phyloP scores from a whole-genome alignment of 2,888 invertebrate species.

The Drosophila pegasa region DNA sequence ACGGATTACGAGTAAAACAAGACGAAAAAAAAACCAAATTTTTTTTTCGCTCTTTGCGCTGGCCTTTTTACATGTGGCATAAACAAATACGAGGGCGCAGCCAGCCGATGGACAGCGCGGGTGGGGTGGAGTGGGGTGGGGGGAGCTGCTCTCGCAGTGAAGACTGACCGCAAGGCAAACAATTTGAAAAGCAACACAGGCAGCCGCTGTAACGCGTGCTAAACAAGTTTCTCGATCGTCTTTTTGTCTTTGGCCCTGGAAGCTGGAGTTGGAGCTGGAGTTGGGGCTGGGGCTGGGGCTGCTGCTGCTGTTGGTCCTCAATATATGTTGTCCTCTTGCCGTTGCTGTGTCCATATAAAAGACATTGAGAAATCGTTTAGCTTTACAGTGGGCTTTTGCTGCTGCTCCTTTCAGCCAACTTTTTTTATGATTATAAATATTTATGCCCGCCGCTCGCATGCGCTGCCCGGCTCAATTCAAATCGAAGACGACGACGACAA shows the following conservation, averaged over 20 bases:
- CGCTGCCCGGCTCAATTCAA: slow-evolving; percentile 57
- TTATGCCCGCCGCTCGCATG: slow-evolving; percentile 63
- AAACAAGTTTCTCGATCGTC: slow-evolving; percentile 79
- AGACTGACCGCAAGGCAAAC: slow-evolving; percentile 74
- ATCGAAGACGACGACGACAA: slow-evolving; percentile 52
- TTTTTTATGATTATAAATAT: slow-evolving; percentile 80
- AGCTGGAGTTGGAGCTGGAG: neutral
- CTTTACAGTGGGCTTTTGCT: slow-evolving; percentile 61
- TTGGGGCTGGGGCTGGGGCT: neutral
- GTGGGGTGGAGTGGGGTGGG: neutral
- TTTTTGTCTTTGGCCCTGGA: slow-evolving; percentile 42
- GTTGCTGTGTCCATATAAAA: slow-evolving; percentile 63
- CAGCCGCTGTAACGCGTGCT: slow-evolving; percentile 82
- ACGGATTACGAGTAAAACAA: slow-evolving; percentile 61
- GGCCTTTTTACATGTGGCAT: slow-evolving; percentile 61
- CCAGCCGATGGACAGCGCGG: neutral
- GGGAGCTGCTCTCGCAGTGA: slow-evolving; percentile 10
- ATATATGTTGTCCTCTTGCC: slow-evolving; percentile 4
- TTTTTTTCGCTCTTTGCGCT: slow-evolving; percentile 8
- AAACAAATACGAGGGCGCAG: slow-evolving; percentile 62
- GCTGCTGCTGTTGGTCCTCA: slow-evolving; percentile 4
- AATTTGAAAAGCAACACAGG: slow-evolving; percentile 79
- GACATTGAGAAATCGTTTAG: slow-evolving; percentile 82
- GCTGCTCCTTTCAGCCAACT: slow-evolving; percentile 58
- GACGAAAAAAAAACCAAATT: slow-evolving; percentile 37